Conservation (phyloP, 2,888 invertebrate genomes). For the Parasteatoda lunata region DNA sequence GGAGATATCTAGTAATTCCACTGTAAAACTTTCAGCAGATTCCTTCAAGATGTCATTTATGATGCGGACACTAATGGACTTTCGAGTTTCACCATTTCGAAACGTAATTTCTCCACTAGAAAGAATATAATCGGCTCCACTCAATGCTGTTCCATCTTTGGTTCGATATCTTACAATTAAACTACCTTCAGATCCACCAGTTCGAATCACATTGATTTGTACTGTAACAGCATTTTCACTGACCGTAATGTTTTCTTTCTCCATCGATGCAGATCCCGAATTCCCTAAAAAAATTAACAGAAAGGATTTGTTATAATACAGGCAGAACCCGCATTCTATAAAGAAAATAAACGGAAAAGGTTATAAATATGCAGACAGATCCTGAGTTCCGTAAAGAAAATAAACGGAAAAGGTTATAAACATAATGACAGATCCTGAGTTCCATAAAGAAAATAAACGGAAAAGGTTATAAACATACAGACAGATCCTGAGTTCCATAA, state of each 20-base stretch:
- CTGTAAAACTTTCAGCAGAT: conserved; percentile 78
- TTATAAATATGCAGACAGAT: no score
- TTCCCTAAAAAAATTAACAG: background rate
- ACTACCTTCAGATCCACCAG: conserved; percentile 13
- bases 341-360: no score
- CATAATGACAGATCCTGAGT: no score
- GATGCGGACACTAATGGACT: conserved; percentile 76
- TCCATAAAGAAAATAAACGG: no score
- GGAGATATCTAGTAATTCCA: conserved; percentile 71
- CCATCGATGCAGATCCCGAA: background rate
- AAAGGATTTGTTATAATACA: background rate
- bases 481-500: no score
- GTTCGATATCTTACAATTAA: conserved; percentile 72
- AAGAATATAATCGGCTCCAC: conserved; percentile 77
- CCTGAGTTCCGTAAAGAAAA: no score
- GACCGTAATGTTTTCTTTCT: conserved; percentile 1
- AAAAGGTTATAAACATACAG: no score
- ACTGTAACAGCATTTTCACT: conserved; percentile 1
- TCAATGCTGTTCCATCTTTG: conserved; percentile 78
- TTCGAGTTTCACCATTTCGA: conserved; percentile 76
- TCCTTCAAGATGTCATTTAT: conserved; percentile 79
- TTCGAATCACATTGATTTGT: conserved; percentile 6
- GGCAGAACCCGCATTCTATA: no score
- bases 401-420: no score
- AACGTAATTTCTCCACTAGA: conserved; percentile 77